A percentile compares a stretch with the other conserved stretches of the same genome.
Conservation (phyloP, 1,140 invertebrate species). For the Helicorthomorpha holstii region DNA sequence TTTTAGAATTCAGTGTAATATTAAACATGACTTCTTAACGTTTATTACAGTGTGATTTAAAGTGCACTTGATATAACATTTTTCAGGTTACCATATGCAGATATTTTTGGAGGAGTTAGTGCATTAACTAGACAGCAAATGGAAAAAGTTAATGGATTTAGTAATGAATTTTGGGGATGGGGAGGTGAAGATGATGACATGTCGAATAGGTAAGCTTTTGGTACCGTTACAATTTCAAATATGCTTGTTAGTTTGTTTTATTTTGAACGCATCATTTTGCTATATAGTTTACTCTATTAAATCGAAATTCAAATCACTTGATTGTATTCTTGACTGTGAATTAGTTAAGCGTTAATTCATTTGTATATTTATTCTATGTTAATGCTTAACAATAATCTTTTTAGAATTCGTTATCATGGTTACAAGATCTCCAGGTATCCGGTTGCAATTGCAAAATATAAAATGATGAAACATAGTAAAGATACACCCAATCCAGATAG, state of each 20-base stretch:
- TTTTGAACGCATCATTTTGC: no score
- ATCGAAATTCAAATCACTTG: no score
- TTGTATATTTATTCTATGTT: neutral
- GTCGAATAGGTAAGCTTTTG: slow-evolving; percentile 42
- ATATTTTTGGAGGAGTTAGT: slow-evolving; percentile 52
- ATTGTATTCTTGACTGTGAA: neutral
- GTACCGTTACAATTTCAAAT: neutral
- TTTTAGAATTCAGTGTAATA: no score
- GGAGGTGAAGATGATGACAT: slow-evolving; percentile 87
- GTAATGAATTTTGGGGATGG: slow-evolving; percentile 85
- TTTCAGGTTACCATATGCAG: slow-evolving; percentile 19
- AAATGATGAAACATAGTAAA: slow-evolving; percentile 75
- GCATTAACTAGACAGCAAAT: slow-evolving; percentile 68
- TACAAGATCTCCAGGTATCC: slow-evolving; percentile 74
- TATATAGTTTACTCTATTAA: no score
- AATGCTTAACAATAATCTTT: neutral
- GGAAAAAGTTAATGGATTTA: slow-evolving; percentile 68
- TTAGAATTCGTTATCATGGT: slow-evolving; percentile 45
- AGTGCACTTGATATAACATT: neutral
- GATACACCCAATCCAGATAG: slow-evolving; percentile 75
- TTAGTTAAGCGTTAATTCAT: no score
- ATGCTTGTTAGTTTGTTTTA: neutral
- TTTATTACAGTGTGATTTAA: no score
- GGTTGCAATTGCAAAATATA: slow-evolving; percentile 68
- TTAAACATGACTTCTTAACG: no score